Evolutionary conservation across 2,797 vertebrate genomes (phyloP).

Genomic region (Sarcoramphus papa): DNA sequence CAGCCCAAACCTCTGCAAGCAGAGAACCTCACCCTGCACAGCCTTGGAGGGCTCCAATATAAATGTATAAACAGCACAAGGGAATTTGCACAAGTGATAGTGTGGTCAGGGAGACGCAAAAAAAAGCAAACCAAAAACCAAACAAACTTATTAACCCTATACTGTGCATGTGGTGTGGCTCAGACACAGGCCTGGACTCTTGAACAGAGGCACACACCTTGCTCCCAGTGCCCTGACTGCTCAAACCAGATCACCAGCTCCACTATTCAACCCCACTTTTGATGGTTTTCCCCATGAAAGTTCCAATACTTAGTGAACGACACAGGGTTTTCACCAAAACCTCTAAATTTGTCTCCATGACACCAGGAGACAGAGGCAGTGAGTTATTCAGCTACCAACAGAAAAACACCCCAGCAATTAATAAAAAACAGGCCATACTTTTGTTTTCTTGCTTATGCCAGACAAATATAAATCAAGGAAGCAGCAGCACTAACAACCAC

Average conservation of each 20-base stretch:
- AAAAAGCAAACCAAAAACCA: no score
- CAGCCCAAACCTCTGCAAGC: background rate
- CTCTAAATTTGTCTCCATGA: background rate
- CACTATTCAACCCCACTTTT: background rate
- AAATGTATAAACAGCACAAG: fast-evolving
- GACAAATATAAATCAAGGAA: background rate
- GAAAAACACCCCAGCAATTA: background rate
- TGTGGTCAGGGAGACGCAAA: fast-evolving
- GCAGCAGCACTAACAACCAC: background rate
- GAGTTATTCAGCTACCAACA: background rate
- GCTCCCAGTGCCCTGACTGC: fast-evolving
- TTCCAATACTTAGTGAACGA: background rate
- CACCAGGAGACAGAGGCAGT: background rate
- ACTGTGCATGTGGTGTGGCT: fast-evolving
- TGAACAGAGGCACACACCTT: background rate
- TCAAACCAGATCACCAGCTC: background rate
- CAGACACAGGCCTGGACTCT: background rate
- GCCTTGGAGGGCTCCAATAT: background rate
- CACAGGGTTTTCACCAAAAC: background rate
- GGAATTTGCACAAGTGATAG: fast-evolving
- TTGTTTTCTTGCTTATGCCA: background rate
- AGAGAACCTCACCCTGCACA: background rate
- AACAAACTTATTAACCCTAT: background rate
- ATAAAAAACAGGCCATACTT: background rate
- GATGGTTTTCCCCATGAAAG: background rate